phyloP scores from a whole-genome alignment of 2,888 invertebrate species.

The Temnothorax rugatulus region DNA sequence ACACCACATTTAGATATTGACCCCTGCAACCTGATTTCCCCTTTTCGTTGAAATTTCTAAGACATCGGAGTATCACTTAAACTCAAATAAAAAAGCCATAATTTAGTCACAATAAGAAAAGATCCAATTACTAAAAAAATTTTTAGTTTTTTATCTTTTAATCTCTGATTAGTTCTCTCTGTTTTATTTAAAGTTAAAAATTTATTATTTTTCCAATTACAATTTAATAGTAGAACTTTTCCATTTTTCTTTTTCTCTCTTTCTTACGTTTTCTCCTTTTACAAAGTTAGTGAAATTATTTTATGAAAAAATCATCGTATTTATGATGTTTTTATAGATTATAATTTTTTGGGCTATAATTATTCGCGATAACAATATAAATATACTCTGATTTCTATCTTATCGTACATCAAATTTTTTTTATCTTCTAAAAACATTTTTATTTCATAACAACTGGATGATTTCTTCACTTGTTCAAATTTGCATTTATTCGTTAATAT shows the following conservation, averaged over 20 bases:
- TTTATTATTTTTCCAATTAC: not conserved
- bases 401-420: not conserved
- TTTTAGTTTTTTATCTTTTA: not conserved
- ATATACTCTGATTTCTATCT: not conserved
- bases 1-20: slow-evolving; percentile 23
- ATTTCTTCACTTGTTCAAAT: not conserved
- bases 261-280: not conserved
- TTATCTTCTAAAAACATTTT: not conserved
- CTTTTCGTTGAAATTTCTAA: slow-evolving; percentile 25
- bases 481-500: not conserved
- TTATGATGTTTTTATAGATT: not conserved
- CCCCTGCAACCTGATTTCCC: slow-evolving; percentile 38
- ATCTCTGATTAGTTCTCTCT: not conserved
- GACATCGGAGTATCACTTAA: not conserved
- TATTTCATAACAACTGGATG: not conserved
- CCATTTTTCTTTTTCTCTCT: not conserved
- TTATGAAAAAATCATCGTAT: not conserved
- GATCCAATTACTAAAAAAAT: not conserved
- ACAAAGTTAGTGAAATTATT: not conserved
- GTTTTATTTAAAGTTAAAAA: not conserved
- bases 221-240: not conserved
- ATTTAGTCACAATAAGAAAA: slow-evolving; percentile 1
- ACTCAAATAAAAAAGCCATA: not conserved
- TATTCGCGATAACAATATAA: not conserved
- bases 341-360: not conserved